These are phyloP conservation scores for Metaphire vulgaris DNA, from an alignment of 1,140 invertebrate species.

Conservation along the genomic window DNA sequence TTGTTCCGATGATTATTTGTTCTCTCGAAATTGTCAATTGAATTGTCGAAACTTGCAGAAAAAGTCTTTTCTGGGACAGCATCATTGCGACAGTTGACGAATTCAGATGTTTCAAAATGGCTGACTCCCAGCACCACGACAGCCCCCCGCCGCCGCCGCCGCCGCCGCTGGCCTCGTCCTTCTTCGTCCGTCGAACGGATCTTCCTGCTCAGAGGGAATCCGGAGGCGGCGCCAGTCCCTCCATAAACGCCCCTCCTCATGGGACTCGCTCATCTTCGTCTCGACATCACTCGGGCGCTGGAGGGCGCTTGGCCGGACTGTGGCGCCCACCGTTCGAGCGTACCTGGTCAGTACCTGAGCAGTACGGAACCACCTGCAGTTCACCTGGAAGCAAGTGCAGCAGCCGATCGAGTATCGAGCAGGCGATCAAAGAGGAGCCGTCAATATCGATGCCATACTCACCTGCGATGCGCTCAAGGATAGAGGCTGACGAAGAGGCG, in stretches of 20 bases:
- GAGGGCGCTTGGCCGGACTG: neutral
- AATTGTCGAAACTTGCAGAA: too few species aligned
- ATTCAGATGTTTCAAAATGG: neutral
- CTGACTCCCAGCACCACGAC: neutral
- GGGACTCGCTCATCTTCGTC: neutral
- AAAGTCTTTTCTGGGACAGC: too few species aligned
- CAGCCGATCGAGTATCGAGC: constrained; percentile 13
- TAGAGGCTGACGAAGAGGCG: neutral
- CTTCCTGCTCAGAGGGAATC: too few species aligned
- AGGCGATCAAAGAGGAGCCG: constrained; percentile 16
- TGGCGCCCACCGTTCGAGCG: constrained; percentile 20
- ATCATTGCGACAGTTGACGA: too few species aligned
- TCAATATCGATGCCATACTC: neutral
- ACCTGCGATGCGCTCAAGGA: neutral
- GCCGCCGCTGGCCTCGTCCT: neutral
- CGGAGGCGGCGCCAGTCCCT: too few species aligned
- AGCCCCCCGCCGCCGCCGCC: neutral
- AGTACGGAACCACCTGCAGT: constrained; percentile 5
- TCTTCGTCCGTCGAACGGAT: neutral
- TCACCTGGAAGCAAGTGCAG: constrained; percentile 17
- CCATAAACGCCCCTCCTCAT: too few species aligned
- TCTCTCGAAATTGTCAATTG: too few species aligned
- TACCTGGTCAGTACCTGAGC: constrained; percentile 20
- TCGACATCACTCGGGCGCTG: constrained; percentile 6
- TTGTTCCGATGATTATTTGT: too few species aligned